phyloP scores from a whole-genome alignment of 2,113 vertebrate species.

The Mobula hypostoma region DNA sequence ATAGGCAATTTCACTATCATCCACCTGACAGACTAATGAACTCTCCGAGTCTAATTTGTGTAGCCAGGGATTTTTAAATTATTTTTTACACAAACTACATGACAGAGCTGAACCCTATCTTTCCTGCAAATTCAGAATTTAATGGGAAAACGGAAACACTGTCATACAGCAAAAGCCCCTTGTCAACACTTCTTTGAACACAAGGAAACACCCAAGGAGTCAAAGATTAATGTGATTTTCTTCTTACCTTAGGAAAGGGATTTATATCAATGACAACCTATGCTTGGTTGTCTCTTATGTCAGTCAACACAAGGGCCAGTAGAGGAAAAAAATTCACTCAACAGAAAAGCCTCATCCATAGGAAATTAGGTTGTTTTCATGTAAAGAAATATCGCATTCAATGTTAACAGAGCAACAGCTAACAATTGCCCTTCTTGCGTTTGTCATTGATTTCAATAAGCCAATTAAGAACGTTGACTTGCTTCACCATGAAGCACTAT shows the following conservation, averaged over 20 bases:
- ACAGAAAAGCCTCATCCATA: neutral
- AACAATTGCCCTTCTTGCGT: neutral
- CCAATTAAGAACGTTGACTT: neutral
- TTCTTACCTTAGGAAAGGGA: neutral
- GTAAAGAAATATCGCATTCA: neutral
- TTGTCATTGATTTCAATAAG: neutral
- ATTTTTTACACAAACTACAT: neutral
- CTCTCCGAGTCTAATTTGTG: neutral
- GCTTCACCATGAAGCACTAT: neutral
- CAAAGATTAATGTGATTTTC: neutral
- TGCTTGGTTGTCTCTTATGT: neutral
- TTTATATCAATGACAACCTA: neutral
- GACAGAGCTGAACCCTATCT: neutral
- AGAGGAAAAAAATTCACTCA: neutral
- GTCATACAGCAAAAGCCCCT: neutral
- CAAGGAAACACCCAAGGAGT: neutral
- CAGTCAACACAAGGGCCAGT: neutral
- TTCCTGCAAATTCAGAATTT: neutral
- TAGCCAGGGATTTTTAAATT: neutral
- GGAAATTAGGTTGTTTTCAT: neutral
- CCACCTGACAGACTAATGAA: neutral
- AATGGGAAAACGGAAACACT: neutral
- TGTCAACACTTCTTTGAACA: constrained; percentile 23
- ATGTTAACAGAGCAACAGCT: neutral
- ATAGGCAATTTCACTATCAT: neutral